Base-by-base conservation (phyloP, 2,888 invertebrate species). In the Drosophila lutescens region DNA sequence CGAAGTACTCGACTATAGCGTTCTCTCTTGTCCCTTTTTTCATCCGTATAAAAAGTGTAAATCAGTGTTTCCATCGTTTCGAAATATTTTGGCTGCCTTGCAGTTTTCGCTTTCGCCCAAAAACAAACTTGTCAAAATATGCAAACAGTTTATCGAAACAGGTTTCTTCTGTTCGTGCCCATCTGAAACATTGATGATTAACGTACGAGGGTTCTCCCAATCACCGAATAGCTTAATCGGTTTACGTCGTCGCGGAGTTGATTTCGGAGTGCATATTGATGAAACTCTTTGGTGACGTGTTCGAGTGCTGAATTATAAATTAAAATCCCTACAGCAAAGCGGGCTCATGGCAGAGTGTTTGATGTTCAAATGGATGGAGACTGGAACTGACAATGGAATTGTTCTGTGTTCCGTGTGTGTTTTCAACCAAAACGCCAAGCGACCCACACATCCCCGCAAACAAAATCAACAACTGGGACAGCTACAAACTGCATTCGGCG, bases 221-320 rank as follows among this genome's bases (percentile, higher is more conserved):
- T 46, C 9, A 36, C 15, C 15, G 44, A 62, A 61, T 61, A 32
- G 61, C 44, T 61, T 50, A 63, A 63, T 63, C 63, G 66, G 65
- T 41, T 62, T 61, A 61, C 20, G 15, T 13, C 46, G 49, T 20
- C 30, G 43, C 20, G 13, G 43, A 49, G 51, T 65, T 65, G 66
- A 13, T 65, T 60, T 66, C 61, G 6, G 15, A 57, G 38, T 51
- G 43, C 53, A 47, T 44, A 60, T 63, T 43, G 40, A 66, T 66
- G 44, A 56, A 70, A 56, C 61, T 58, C 50, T 59, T 67, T 74
- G 51, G 65, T 15, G 60, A 59, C 50, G 56, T 41, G 38, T 50
- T 46, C n/a, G 36, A 58, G 41, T 59, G 67, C 60, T 74, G 58
- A 58, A 71, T 86, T 77, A 74, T 70, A 80, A 79, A 86, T 86